Evolutionary conservation across 1,140 invertebrate species (phyloP), one percentile per base, ranked within the genome.

Genomic region (Belonocnema kinseyi): DNA sequence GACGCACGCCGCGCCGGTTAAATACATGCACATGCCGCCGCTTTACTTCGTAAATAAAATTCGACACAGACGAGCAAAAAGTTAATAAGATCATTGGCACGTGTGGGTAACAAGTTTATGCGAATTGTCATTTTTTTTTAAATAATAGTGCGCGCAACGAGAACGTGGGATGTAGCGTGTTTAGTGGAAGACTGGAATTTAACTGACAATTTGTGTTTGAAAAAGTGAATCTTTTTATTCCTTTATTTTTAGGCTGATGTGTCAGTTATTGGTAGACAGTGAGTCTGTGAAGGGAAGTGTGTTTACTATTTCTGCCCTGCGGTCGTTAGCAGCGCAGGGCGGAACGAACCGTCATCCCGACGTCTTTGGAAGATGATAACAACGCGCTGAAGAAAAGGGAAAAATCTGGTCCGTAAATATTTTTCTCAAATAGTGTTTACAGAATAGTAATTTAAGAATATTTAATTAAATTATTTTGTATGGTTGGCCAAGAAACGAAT

Each of bases 251-350:
- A 58, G 12, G 19, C 13, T 58, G 2, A 61, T 61, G 58, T 61
- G 58, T 26, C 58, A 61, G 21, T 61, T 61, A 13, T 26, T 61
- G 58, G 58, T 46, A 46, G 40, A 46, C 58, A 33, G 19, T 61
- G 58, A 26, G 58, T 61, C 58, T 61, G 58, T 61, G 58, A 26
- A 26, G 13, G 13, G 19, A 61, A 61, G 58, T 61, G 58, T 61
- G 58, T 61, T 61, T 61, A 61, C 58, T 61, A 61, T 61, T 61
- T 61, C 21, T 61, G 58, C 58, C 58, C 58, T 21, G 58, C 26
- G 26, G 58, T 33, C 58, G 58, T 61, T 33, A 33, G 58, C 12
- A 61, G 58, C 58, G 21, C 21, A 61, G 58, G 58, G 58, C 58
- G 58, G 58, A 61, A 61, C 58, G 58, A 61, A 19, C 58, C 58